phyloP scores from a whole-genome alignment of 2,797 vertebrate species.

The Chaetophractus vellerosus region DNA sequence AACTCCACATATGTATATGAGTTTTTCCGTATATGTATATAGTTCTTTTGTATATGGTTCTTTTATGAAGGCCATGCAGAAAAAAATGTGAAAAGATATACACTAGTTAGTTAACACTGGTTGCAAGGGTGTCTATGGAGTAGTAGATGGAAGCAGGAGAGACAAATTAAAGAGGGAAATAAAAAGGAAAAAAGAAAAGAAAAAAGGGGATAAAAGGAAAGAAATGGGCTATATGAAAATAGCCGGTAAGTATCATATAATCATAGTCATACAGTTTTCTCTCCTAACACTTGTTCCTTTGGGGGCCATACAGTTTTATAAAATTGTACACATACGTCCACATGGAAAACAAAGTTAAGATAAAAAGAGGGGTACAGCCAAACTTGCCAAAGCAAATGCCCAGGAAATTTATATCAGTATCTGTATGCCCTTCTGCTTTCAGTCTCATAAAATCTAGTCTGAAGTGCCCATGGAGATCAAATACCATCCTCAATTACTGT shows the following conservation, averaged over 20 bases:
- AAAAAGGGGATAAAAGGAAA: not conserved
- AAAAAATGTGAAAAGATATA: not conserved
- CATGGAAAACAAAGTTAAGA: conserved; percentile 31
- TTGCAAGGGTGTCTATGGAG: not conserved
- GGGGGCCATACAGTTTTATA: not conserved
- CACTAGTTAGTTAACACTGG: not conserved
- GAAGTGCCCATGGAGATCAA: not conserved
- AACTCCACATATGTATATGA: not conserved
- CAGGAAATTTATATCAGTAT: not conserved
- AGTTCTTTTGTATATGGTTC: conserved; percentile 13
- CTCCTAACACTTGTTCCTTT: too few relatives aligned
- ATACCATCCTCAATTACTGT: not conserved
- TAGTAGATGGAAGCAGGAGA: not conserved
- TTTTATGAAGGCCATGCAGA: conserved; percentile 30
- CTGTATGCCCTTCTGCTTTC: not conserved
- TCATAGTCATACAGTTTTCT: not conserved
- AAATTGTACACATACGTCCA: conserved; percentile 3
- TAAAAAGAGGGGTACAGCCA: not conserved
- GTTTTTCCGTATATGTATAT: not conserved
- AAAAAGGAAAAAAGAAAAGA: not conserved
- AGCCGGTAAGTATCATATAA: not conserved
- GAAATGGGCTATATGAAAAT: conserved; percentile 29
- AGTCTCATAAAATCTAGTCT: conserved; percentile 26
- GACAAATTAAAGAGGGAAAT: conserved; percentile 2
- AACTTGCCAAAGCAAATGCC: conserved; percentile 7